Base-by-base conservation (phyloP, 2,888 invertebrate species). In the Mesochorus sp. region DNA sequence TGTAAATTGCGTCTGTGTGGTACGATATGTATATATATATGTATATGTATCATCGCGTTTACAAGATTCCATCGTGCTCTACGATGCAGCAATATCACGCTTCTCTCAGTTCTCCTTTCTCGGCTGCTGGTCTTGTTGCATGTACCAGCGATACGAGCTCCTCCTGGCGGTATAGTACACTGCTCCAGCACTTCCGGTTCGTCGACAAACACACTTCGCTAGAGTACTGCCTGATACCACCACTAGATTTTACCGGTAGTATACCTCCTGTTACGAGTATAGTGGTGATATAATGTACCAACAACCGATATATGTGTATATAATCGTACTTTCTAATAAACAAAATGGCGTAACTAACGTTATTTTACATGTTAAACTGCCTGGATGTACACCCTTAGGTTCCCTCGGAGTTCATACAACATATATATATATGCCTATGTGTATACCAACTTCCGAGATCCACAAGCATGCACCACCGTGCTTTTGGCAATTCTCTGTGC, bases 21-120 rank as follows among this genome's bases (percentile, higher is more conserved):
- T n/a, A n/a, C n/a, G n/a, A n/a, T n/a, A n/a, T n/a, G n/a, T n/a
- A n/a, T n/a, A n/a, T n/a, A n/a, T n/a, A n/a, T n/a, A n/a, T n/a
- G n/a, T n/a, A n/a, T n/a, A n/a, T n/a, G n/a, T n/a, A n/a, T n/a
- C n/a, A n/a, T 61, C 77, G 51, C 76, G 64, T 62, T 44, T 51
- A 72, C 76, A 59, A 77, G 66, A 79, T 80, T 80, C 76, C 84
- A 83, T 82, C 83, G 82, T 72, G 76, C 59, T 61, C 66, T 61
- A 47, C 76, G 66, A 72, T 77, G 61, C 72, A 53, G 72, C 61
- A 77, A 77, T 77, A 77, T 72, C 67, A 55, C 28, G 76, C 55
- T 77, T 62, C 72, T 61, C 66, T 51, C 72, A 34, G 28, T 49
- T 12, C 55, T 42, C 12, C 10, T 21, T 28, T 55, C 17, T 26